Percentiles rank a stretch among this genome's conserved stretches.
Evolutionary conservation across 2,797 vertebrate genomes (phyloP).

Genomic region (Xyrichtys novacula): DNA sequence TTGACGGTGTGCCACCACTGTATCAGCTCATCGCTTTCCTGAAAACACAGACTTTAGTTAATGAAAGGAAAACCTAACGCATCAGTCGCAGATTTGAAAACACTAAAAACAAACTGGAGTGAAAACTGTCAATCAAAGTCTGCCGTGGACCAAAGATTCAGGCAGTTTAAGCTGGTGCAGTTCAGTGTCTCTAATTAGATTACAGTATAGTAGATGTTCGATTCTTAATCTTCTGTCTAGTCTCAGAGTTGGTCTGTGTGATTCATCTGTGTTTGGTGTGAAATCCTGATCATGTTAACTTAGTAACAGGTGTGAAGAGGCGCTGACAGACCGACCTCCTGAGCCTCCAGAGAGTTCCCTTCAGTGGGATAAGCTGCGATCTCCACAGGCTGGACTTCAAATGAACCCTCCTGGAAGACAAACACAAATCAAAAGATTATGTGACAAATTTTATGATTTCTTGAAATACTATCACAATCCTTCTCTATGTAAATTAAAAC

Average conservation of each 20-base stretch:
- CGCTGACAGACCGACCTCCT: constrained; percentile 46
- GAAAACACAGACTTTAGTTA: constrained; percentile 13
- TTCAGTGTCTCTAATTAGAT: too few relatives aligned
- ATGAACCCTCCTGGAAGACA: constrained; percentile 67
- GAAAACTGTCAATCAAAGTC: too few relatives aligned
- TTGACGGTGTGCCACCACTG: constrained; percentile 81
- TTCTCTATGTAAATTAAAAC: neutral
- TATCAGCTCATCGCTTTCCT: constrained; percentile 74
- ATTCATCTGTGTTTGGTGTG: too few relatives aligned
- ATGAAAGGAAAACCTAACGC: neutral
- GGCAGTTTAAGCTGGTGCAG: too few relatives aligned
- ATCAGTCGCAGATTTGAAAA: too few relatives aligned
- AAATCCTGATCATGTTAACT: too few relatives aligned
- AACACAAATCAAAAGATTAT: neutral
- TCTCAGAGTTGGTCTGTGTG: too few relatives aligned
- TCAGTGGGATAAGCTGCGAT: constrained; percentile 75
- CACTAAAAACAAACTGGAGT: too few relatives aligned
- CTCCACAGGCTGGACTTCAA: constrained; percentile 72
- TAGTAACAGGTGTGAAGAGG: neutral
- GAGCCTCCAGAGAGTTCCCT: neutral
- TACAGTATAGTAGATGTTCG: too few relatives aligned
- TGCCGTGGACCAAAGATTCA: neutral
- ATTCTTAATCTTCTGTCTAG: too few relatives aligned
- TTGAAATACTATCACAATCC: neutral
- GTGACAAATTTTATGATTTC: too few relatives aligned